Percentiles rank a stretch among this genome's conserved stretches.
phyloP scores from a whole-genome alignment of 64 coral and sea anemone species.

The Anthopleura sola region DNA sequence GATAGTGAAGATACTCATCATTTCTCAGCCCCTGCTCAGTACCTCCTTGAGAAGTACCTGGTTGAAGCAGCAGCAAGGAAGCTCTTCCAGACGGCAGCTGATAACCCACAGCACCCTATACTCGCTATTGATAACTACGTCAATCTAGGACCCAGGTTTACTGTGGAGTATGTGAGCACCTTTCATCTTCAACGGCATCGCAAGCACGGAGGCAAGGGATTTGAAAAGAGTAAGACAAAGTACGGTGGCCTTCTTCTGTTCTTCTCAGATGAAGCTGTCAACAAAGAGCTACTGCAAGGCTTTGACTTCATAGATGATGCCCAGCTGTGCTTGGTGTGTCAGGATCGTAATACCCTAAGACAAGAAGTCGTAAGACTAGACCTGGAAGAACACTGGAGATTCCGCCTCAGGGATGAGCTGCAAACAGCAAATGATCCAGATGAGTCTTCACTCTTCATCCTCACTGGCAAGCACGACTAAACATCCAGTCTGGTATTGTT shows the following conservation, averaged over 20 bases:
- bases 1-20: constrained; percentile 70
- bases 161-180: constrained; percentile 73
- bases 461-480: constrained; percentile 82
- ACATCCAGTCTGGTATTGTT: not conserved
- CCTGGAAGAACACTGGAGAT: constrained; percentile 96
- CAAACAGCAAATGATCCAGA: constrained; percentile 88
- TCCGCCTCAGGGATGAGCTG: constrained; percentile 89
- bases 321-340: constrained; percentile 84
- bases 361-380: constrained; percentile 91
- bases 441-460: constrained; percentile 73
- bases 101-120: constrained; percentile 66
- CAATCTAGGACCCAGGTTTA: constrained; percentile 74
- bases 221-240: constrained; percentile 46
- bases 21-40: constrained; percentile 73
- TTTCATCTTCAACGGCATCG: not conserved
- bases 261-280: constrained; percentile 65
- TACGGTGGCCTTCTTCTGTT: constrained; percentile 88
- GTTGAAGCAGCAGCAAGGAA: constrained; percentile 48
- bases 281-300: constrained; percentile 59
- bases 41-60: constrained; percentile 84
- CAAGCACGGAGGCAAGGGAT: constrained; percentile 34
- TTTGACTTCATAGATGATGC: constrained; percentile 85
- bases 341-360: constrained; percentile 88
- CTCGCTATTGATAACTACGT: constrained; percentile 80
- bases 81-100: constrained; percentile 65